These are phyloP conservation scores for Calonectris borealis DNA, from an alignment of 2,113 vertebrate species.

Conservation along the genomic window DNA sequence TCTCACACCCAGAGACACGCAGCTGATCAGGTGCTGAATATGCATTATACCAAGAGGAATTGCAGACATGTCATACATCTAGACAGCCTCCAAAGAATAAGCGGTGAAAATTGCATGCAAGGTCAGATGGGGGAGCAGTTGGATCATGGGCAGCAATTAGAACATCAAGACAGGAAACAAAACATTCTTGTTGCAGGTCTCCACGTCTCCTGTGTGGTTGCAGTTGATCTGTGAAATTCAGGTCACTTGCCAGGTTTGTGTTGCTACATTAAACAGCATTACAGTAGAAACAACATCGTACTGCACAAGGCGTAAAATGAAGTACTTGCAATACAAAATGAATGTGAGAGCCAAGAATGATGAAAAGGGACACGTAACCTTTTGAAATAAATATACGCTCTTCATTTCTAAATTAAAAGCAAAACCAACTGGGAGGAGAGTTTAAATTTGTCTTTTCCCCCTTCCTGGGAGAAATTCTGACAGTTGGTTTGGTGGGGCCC, in stretches of 20 bases:
- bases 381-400: slow-evolving; percentile 3
- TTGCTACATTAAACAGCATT: slow-evolving; percentile 75
- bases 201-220: slow-evolving; percentile 54
- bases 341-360: slow-evolving; percentile 21
- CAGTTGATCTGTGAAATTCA: slow-evolving; percentile 74
- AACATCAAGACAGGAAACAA: slow-evolving; percentile 56
- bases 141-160: slow-evolving; percentile 67
- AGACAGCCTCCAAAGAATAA: slow-evolving; percentile 41
- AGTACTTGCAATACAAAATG: slow-evolving; percentile 38
- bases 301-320: slow-evolving; percentile 12
- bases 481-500: neutral
- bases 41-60: slow-evolving; percentile 32
- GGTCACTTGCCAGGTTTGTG: slow-evolving; percentile 76
- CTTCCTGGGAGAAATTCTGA: neutral
- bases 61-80: slow-evolving; percentile 9
- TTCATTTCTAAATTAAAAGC: slow-evolving; percentile 34
- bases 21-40: slow-evolving; percentile 61
- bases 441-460: neutral
- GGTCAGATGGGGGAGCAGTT: slow-evolving; percentile 71
- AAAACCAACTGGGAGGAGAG: neutral
- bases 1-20: slow-evolving; percentile 24
- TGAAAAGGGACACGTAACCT: neutral
- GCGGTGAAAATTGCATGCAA: slow-evolving; percentile 46
- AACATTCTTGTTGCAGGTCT: slow-evolving; percentile 67
- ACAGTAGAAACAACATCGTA: slow-evolving; percentile 47